Percentiles rank a stretch among this genome's conserved stretches.
Evolutionary conservation across 2,888 invertebrate species (phyloP).

Genomic region (Hydraecia micacea): DNA sequence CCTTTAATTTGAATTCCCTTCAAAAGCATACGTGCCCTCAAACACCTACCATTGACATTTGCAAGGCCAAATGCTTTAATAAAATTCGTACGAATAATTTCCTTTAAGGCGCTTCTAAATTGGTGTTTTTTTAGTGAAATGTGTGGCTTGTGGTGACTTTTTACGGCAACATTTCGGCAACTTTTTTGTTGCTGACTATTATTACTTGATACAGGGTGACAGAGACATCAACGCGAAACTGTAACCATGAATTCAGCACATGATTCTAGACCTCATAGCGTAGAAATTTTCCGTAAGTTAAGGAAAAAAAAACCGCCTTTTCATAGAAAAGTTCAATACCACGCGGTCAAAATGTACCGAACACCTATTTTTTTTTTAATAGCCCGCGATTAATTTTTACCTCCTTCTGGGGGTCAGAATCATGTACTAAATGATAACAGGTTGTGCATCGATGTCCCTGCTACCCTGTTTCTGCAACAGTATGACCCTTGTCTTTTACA

Average conservation of each 20-base stretch:
- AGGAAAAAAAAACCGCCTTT: too few relatives aligned
- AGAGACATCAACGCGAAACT: not conserved
- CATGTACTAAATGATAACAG: too few relatives aligned
- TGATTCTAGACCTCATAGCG: too few relatives aligned
- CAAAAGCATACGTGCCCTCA: constrained; percentile 47
- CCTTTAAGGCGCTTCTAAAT: constrained; percentile 24
- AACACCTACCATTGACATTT: constrained; percentile 51
- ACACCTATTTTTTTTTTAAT: too few relatives aligned
- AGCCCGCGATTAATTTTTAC: too few relatives aligned
- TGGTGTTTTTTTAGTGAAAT: not conserved
- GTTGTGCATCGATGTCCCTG: too few relatives aligned
- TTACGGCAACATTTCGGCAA: not conserved
- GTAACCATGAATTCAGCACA: too few relatives aligned
- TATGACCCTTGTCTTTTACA: not conserved
- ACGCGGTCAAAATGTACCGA: too few relatives aligned
- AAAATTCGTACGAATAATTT: constrained; percentile 63
- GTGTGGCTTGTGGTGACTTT: not conserved
- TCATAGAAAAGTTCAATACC: too few relatives aligned
- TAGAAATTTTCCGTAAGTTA: too few relatives aligned
- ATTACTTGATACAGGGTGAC: not conserved
- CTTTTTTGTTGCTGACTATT: not conserved
- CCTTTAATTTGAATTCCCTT: constrained; percentile 55
- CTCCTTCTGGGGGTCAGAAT: too few relatives aligned
- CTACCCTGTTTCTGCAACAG: not conserved
- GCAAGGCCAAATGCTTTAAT: constrained; percentile 50